Evolutionary conservation across 2,113 vertebrate genomes (phyloP), one percentile per base, ranked within the genome.

Genomic region (Actinemys pallida): DNA sequence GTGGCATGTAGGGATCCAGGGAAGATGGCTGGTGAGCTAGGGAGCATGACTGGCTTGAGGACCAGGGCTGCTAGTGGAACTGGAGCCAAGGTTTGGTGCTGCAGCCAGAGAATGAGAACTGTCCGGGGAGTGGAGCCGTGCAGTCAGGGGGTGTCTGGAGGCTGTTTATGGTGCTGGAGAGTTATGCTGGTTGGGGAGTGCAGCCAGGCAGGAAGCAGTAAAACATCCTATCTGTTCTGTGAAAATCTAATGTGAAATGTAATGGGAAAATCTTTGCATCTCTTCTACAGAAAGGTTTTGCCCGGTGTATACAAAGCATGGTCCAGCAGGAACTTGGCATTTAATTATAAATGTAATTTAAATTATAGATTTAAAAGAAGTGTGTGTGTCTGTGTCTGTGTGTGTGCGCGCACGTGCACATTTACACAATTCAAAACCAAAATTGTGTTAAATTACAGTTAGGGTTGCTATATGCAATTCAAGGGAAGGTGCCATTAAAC

Each of bases 31-130:
- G 20, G 85, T 39, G 72, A 27, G 47, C 57, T 79, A 29, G 69
- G 39, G 93, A 92, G 42, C 27, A 5, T 49, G 47, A 2, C 3
- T 88, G 72, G 50, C 1, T 83, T 31, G 47, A 35, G 76, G n/a
- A 20, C 4, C 54, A 57, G 27, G 57, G 47, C 45, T 80, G 45
- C 12, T 29, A 42, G 10, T 0, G 0, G 49, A 62, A n/a, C 24
- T 57, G 89, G 49, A 84, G 27, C 3, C 72, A 81, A 52, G 14
- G 9, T 56, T 8, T n/a, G 42, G 47, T 8, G 65, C 6, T 78
- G 16, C 45, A 92, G 72, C 5, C n/a, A 90, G 81, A 45, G 90
- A 83, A 57, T 29, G 5, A 83, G 39, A 50, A 11, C 20, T 78
- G 47, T 6, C 50, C 81, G 14, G 65, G 89, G 19, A 93, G 19